Evolutionary conservation across 1,140 invertebrate species (phyloP).

Genomic region (Periplaneta americana): DNA sequence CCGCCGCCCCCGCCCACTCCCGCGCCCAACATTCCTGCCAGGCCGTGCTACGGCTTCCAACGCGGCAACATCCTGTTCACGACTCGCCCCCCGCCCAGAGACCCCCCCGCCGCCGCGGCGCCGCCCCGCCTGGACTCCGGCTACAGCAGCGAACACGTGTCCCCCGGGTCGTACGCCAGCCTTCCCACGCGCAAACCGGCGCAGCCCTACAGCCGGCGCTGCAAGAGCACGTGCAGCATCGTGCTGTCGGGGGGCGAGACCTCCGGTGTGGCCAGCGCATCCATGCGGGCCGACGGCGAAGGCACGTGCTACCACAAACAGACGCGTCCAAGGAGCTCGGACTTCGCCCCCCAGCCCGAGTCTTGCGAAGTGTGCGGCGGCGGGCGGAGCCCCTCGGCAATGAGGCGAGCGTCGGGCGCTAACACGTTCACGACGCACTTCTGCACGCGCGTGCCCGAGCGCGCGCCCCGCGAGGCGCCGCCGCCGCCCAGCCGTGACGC

Average conservation of each 20-base stretch:
- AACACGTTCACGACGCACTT: slow-evolving; percentile 37
- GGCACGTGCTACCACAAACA: slow-evolving; percentile 34
- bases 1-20: not conserved
- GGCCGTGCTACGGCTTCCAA: slow-evolving; percentile 38
- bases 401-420: slow-evolving; percentile 23
- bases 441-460: slow-evolving; percentile 37
- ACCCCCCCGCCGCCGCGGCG: not conserved
- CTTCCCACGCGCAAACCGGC: slow-evolving; percentile 29
- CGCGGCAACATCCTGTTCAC: slow-evolving; percentile 49
- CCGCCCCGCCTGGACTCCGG: slow-evolving; percentile 37
- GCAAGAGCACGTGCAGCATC: slow-evolving; percentile 64
- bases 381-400: slow-evolving; percentile 4
- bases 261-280: not conserved
- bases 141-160: slow-evolving; percentile 41
- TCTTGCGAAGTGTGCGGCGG: slow-evolving; percentile 33
- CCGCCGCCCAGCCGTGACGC: slow-evolving; percentile 31
- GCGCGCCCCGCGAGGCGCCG: slow-evolving; percentile 29
- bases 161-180: slow-evolving; percentile 31
- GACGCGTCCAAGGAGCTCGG: slow-evolving; percentile 16
- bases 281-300: slow-evolving; percentile 24
- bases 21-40: not conserved
- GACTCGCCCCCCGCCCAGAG: slow-evolving; percentile 36
- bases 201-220: slow-evolving; percentile 41
- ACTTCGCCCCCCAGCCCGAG: slow-evolving; percentile 39
- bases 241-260: slow-evolving; percentile 26